Evolutionary conservation across 2,888 invertebrate species (phyloP).

Genomic region (Dioctria rufipes): DNA sequence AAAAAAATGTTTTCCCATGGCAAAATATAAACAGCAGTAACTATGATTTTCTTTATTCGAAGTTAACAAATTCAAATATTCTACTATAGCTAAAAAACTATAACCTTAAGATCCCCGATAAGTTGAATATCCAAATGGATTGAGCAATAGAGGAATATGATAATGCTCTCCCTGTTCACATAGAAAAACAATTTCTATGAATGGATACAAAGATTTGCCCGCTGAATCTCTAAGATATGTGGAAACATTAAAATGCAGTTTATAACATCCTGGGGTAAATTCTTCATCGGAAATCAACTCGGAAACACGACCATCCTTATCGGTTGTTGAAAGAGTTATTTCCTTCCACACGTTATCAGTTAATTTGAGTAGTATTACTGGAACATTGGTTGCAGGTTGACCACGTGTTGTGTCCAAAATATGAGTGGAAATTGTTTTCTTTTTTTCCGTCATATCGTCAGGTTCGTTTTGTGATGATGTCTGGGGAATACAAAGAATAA

Average conservation of each 20-base stretch:
- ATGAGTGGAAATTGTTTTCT: conserved; percentile 80
- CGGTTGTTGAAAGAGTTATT: conserved; percentile 77
- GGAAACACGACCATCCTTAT: conserved; percentile 78
- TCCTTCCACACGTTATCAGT: conserved; percentile 79
- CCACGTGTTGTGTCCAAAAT: conserved; percentile 83
- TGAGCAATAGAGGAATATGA: conserved; percentile 83
- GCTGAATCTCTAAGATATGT: conserved; percentile 78
- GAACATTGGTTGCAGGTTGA: conserved; percentile 77
- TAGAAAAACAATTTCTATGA: conserved; percentile 84
- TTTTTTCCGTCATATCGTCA: conserved; percentile 59
- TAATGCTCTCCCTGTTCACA: conserved; percentile 78
- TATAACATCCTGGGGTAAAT: conserved; percentile 80
- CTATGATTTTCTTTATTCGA: too few species aligned
- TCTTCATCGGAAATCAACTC: conserved; percentile 76
- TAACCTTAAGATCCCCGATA: conserved; percentile 78
- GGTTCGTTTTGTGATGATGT: conserved; percentile 37
- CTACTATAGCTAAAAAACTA: too few species aligned
- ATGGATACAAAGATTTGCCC: conserved; percentile 81
- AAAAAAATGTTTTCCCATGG: too few species aligned
- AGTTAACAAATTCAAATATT: too few species aligned
- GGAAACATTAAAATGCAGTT: conserved; percentile 81
- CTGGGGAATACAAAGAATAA: neutral
- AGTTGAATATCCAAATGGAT: conserved; percentile 84
- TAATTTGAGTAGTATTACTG: conserved; percentile 79
- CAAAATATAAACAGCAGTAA: too few species aligned